These are phyloP conservation scores for Hedychridium roseum DNA, from an alignment of 2,888 invertebrate genomes.

Conservation along the genomic window DNA sequence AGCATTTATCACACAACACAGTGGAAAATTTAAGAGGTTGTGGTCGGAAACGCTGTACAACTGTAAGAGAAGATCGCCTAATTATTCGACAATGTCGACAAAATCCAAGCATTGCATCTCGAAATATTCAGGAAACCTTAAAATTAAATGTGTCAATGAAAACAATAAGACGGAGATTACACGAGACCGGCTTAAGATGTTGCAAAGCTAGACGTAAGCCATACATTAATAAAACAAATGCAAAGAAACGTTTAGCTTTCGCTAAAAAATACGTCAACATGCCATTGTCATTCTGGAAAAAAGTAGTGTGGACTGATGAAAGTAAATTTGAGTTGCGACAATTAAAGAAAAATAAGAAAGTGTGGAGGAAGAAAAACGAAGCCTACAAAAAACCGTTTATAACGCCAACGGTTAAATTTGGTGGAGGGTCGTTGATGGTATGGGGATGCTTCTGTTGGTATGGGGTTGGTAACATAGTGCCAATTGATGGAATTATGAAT, in stretches of 20 bases:
- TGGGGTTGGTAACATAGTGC: too few relatives aligned
- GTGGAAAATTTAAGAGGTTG: conserved; percentile 3
- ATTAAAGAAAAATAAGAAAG: too few relatives aligned
- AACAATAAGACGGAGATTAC: not conserved
- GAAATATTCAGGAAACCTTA: conserved; percentile 10
- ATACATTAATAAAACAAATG: conserved; percentile 8
- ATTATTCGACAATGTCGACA: conserved; percentile 5
- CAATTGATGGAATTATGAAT: too few relatives aligned
- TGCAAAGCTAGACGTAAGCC: not conserved
- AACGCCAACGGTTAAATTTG: not conserved
- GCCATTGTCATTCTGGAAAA: conserved; percentile 3
- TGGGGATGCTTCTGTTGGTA: too few relatives aligned
- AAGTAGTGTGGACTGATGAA: conserved; percentile 3
- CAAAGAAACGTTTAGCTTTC: conserved; percentile 11
- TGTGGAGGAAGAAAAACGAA: not conserved
- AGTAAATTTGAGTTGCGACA: too few relatives aligned
- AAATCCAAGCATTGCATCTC: conserved; percentile 4
- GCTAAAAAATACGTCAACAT: conserved; percentile 8
- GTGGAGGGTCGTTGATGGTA: too few relatives aligned
- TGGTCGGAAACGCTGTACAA: not conserved
- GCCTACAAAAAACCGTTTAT: not conserved
- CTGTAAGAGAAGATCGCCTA: not conserved
- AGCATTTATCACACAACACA: conserved; percentile 8
- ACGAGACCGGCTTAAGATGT: not conserved
- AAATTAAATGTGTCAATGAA: not conserved